phyloP scores from a whole-genome alignment of 2,797 vertebrate genomes.

The Hapalemur alaotrensis region DNA sequence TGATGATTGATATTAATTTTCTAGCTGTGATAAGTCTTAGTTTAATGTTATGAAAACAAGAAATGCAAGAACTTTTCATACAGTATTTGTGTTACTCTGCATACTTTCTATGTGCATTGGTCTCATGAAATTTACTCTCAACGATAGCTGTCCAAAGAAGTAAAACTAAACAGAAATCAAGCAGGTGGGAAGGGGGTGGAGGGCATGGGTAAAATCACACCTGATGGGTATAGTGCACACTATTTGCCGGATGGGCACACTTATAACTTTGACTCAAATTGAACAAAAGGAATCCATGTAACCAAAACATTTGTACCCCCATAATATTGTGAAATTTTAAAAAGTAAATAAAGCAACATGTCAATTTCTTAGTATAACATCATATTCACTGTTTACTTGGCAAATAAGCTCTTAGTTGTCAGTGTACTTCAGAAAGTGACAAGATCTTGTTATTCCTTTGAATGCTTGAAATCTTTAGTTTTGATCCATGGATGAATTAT shows the following conservation, averaged over 20 bases:
- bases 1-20: background rate
- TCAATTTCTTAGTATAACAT: background rate
- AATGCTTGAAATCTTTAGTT: background rate
- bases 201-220: no score
- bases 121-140: slow-evolving; percentile 3
- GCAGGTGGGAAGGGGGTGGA: no score
- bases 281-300: no score
- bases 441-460: background rate
- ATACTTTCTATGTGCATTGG: background rate
- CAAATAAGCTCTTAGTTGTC: slow-evolving; percentile 41
- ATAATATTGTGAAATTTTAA: background rate
- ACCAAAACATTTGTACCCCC: no score
- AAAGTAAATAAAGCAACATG: background rate
- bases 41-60: background rate
- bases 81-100: background rate
- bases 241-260: no score
- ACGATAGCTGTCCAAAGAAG: background rate
- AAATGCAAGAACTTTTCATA: background rate
- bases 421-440: background rate
- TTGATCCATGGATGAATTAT: background rate
- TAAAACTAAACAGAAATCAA: no score
- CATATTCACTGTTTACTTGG: slow-evolving; percentile 13
- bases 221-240: no score
- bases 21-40: background rate
- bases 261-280: no score